These are phyloP conservation scores for Anthrax anthrax DNA, from an alignment of 2,888 invertebrate species.

Conservation along the genomic window DNA sequence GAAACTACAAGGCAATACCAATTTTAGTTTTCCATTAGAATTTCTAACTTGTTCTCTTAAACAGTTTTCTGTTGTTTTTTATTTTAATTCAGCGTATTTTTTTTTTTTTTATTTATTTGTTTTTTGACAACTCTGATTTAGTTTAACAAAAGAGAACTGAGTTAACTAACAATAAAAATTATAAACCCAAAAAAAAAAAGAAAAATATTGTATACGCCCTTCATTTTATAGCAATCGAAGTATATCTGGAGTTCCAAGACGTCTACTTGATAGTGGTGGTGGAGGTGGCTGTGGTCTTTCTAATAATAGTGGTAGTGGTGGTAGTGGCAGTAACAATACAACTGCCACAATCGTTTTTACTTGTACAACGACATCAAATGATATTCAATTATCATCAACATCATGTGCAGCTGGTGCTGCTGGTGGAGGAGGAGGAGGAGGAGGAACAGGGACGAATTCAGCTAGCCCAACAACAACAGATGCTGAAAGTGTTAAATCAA, in stretches of 20 bases:
- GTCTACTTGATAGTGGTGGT: slow-evolving; percentile 29
- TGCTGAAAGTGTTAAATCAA: slow-evolving; percentile 29
- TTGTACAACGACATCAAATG: slow-evolving; percentile 3
- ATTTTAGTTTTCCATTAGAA: too few species aligned
- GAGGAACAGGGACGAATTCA: slow-evolving; percentile 16
- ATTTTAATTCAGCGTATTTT: too few species aligned
- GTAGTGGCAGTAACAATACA: background rate
- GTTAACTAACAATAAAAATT: too few species aligned
- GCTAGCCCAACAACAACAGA: slow-evolving; percentile 15
- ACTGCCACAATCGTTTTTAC: background rate
- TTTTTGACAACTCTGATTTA: too few species aligned
- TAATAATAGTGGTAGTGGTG: slow-evolving; percentile 8
- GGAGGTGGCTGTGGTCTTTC: slow-evolving; percentile 25
- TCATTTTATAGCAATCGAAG: slow-evolving; percentile 16
- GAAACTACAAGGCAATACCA: too few species aligned
- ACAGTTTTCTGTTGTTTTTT: too few species aligned
- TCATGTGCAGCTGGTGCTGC: slow-evolving; percentile 10
- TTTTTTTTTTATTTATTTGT: too few species aligned
- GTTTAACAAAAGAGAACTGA: too few species aligned
- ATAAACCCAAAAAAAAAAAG: background rate
- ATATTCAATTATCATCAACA: slow-evolving; percentile 9
- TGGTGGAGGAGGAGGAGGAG: too few species aligned
- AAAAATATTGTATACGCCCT: background rate
- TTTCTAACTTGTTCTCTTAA: too few species aligned
- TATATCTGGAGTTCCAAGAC: slow-evolving; percentile 34